Evolutionary conservation across 2,113 vertebrate genomes (phyloP).

Genomic region (Callipepla californica): DNA sequence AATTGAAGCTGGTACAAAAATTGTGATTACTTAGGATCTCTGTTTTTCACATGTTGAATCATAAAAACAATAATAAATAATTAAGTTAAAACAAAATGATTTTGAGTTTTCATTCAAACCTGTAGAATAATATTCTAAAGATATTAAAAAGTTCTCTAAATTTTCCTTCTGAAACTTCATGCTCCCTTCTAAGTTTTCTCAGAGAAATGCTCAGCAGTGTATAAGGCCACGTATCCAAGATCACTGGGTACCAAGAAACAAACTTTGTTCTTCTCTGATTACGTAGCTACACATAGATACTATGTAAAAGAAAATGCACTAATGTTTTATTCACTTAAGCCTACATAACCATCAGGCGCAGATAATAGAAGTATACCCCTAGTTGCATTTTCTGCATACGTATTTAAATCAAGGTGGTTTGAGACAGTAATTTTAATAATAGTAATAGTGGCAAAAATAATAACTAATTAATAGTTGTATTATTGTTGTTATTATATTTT

Average conservation of each 20-base stretch:
- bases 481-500: neutral
- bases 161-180: neutral
- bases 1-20: neutral
- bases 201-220: neutral
- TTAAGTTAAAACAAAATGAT: neutral
- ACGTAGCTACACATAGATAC: neutral
- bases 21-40: neutral
- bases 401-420: neutral
- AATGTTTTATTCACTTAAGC: neutral
- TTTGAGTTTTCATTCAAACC: neutral
- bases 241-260: accelerated
- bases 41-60: neutral
- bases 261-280: neutral
- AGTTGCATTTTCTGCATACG: neutral
- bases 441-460: neutral
- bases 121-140: neutral
- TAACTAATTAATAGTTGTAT: too few species aligned
- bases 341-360: neutral
- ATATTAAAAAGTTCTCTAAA: neutral
- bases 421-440: neutral
- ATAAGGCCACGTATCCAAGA: neutral
- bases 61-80: neutral
- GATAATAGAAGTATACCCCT: neutral
- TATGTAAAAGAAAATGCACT: neutral
- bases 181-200: neutral